Evolutionary conservation across 2,797 vertebrate genomes (phyloP).

Genomic region (Cossypha polioptera): DNA sequence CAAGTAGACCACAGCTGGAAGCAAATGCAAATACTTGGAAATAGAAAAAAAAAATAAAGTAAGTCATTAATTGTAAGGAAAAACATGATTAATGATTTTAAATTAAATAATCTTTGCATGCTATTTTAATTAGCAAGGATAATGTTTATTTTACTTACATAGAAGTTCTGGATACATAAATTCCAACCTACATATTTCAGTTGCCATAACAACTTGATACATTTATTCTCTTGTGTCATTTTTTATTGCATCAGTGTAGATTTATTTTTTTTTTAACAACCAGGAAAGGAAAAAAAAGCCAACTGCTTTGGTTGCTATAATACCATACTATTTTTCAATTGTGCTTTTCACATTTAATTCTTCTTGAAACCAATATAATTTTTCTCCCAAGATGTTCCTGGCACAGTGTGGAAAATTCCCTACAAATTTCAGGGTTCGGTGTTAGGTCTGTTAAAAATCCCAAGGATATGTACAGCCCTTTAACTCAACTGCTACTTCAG

Average conservation of each 20-base stretch:
- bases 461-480: neutral
- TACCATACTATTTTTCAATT: constrained; percentile 67
- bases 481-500: neutral
- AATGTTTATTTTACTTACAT: constrained; percentile 73
- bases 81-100: constrained; percentile 66
- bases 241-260: constrained; percentile 64
- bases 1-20: neutral
- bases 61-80: constrained; percentile 44
- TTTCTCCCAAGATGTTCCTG: constrained; percentile 26
- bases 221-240: constrained; percentile 70
- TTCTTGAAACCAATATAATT: constrained; percentile 50
- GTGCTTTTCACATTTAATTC: constrained; percentile 60
- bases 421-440: neutral
- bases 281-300: neutral
- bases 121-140: constrained; percentile 70
- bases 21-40: constrained; percentile 43
- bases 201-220: constrained; percentile 79
- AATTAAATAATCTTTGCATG: constrained; percentile 68
- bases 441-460: neutral
- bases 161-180: constrained; percentile 72
- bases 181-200: constrained; percentile 72
- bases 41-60: constrained; percentile 22
- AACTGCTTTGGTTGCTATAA: constrained; percentile 56
- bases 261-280: neutral
- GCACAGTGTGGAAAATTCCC: neutral